phyloP scores from a whole-genome alignment of 1,140 invertebrate genomes.

The Sinonovacula constricta region DNA sequence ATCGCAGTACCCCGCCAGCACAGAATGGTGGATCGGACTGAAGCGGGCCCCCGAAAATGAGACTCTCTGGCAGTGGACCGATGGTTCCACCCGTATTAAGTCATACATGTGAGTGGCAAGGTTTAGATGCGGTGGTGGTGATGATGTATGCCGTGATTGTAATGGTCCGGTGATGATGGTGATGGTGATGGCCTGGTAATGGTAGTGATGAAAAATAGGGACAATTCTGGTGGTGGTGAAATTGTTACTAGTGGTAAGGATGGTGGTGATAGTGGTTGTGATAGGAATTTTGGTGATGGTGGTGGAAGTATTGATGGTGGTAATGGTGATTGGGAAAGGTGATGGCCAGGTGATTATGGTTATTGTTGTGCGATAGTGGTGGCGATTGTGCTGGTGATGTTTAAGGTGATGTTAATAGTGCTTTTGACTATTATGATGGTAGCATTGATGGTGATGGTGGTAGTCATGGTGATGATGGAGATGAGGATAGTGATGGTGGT shows the following conservation, averaged over 20 bases:
- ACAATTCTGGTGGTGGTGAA: neutral
- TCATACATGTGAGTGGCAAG: conserved; percentile 10
- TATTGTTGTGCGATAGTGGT: neutral
- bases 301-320: neutral
- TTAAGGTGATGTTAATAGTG: neutral
- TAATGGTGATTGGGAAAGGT: neutral
- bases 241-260: neutral
- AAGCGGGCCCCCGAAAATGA: conserved; percentile 12
- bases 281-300: neutral
- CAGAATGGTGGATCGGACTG: conserved; percentile 46
- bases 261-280: neutral
- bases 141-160: too few species aligned
- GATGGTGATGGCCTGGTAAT: too few species aligned
- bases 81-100: conserved; percentile 17
- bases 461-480: neutral
- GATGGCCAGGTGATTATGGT: neutral
- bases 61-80: conserved; percentile 28
- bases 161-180: too few species aligned
- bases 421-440: neutral
- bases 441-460: neutral
- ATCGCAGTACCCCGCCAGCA: conserved; percentile 8
- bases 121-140: too few species aligned
- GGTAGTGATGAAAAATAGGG: too few species aligned
- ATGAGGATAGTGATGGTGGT: neutral
- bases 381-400: neutral